Evolutionary conservation across 2,113 vertebrate species (phyloP).

Genomic region (Galbula dea): DNA sequence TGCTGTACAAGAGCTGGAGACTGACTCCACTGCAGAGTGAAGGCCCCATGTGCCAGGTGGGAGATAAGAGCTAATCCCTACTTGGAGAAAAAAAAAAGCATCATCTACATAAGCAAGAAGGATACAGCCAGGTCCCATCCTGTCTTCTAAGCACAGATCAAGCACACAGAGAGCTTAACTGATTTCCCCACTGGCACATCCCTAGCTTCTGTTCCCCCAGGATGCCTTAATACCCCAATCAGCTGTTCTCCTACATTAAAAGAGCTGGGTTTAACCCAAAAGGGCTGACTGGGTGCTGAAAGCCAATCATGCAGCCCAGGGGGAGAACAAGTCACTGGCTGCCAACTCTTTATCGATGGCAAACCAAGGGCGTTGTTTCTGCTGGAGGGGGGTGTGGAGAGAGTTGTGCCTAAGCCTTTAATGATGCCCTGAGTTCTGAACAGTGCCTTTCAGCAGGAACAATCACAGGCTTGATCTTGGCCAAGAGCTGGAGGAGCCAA

Average conservation of each 20-base stretch:
- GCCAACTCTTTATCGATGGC: background rate
- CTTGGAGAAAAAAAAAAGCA: background rate
- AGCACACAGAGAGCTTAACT: conserved; percentile 4
- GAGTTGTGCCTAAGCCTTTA: background rate
- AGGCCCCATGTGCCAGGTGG: conserved; percentile 45
- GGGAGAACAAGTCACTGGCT: background rate
- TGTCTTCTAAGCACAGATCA: background rate
- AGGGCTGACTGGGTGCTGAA: background rate
- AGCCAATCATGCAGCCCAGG: background rate
- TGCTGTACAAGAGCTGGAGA: background rate
- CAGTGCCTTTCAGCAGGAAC: rapidly evolving
- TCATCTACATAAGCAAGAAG: conserved; percentile 25
- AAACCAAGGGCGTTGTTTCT: background rate
- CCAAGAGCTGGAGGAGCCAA: background rate
- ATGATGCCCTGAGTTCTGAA: background rate
- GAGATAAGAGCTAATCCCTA: conserved; percentile 58
- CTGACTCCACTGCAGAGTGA: background rate
- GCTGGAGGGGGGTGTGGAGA: background rate
- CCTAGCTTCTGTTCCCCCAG: background rate
- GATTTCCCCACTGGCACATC: background rate
- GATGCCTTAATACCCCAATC: conserved; percentile 1
- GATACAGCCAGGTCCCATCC: conserved; percentile 20
- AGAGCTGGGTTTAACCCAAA: background rate
- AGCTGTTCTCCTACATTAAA: background rate
- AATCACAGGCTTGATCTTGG: background rate